Evolutionary conservation across 2,888 invertebrate species (phyloP).

Genomic region (Agriotes lineatus): DNA sequence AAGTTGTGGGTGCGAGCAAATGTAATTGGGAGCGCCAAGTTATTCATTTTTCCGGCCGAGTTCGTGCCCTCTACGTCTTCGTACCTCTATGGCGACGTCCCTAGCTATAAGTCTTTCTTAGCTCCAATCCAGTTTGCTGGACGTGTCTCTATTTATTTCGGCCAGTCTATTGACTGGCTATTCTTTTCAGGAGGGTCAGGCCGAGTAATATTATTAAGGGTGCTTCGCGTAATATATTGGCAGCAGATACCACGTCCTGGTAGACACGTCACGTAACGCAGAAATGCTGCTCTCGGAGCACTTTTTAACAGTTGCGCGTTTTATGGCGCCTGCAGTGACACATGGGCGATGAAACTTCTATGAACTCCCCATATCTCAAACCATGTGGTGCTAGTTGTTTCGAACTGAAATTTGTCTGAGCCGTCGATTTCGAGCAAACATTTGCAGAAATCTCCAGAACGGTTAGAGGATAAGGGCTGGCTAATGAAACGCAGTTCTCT

Average conservation of each 20-base stretch:
- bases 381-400: too few species aligned
- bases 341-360: too few species aligned
- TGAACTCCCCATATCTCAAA: too few species aligned
- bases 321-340: too few species aligned
- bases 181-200: slow-evolving; percentile 36
- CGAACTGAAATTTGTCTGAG: too few species aligned
- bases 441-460: too few species aligned
- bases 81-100: slow-evolving; percentile 14
- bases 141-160: slow-evolving; percentile 60
- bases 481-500: too few species aligned
- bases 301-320: too few species aligned
- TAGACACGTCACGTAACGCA: background rate
- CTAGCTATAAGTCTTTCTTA: slow-evolving; percentile 54
- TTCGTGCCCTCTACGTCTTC: slow-evolving; percentile 10
- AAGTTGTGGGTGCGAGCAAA: slow-evolving; percentile 19
- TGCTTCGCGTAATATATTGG: slow-evolving; percentile 37
- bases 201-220: slow-evolving; percentile 47
- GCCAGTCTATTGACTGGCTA: slow-evolving; percentile 52
- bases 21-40: slow-evolving; percentile 23
- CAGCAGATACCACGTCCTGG: slow-evolving; percentile 7
- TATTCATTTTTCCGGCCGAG: slow-evolving; percentile 29
- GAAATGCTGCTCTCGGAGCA: background rate
- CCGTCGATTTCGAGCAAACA: too few species aligned
- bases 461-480: too few species aligned
- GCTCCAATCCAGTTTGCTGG: slow-evolving; percentile 57